Conservation (phyloP, 2,113 vertebrate species). For the Tamias sibiricus region DNA sequence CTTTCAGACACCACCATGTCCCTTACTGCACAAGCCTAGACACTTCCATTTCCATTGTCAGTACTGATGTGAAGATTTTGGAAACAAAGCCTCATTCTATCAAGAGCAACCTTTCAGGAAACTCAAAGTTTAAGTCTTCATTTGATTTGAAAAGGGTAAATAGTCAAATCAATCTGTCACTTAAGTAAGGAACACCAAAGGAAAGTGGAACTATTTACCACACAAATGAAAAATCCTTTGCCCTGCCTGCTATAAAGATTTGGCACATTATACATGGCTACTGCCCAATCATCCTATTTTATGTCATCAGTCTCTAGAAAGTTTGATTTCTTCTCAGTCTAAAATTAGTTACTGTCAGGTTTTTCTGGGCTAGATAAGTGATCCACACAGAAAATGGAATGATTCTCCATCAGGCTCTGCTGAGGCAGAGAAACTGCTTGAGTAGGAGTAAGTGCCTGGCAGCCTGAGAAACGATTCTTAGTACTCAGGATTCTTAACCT, state of each 20-base stretch:
- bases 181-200: neutral
- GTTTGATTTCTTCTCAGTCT: constrained; percentile 26
- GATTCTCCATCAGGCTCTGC: constrained; percentile 37
- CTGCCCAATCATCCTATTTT: neutral
- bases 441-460: neutral
- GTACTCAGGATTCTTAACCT: neutral
- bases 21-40: neutral
- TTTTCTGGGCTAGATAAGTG: constrained; percentile 39
- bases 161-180: neutral
- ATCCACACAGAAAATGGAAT: neutral
- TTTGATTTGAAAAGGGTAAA: constrained; percentile 19
- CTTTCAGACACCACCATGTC: neutral
- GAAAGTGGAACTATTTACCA: constrained; percentile 7
- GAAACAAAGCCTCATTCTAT: neutral
- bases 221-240: constrained; percentile 18
- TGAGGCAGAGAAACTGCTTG: constrained; percentile 37
- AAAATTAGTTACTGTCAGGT: constrained; percentile 58
- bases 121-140: neutral
- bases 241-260: neutral
- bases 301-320: neutral
- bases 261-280: neutral
- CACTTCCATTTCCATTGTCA: neutral
- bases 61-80: neutral
- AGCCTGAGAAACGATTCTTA: neutral
- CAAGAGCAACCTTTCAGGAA: neutral